phyloP scores from a whole-genome alignment of 2,888 invertebrate genomes.

The Rhingia rostrata region DNA sequence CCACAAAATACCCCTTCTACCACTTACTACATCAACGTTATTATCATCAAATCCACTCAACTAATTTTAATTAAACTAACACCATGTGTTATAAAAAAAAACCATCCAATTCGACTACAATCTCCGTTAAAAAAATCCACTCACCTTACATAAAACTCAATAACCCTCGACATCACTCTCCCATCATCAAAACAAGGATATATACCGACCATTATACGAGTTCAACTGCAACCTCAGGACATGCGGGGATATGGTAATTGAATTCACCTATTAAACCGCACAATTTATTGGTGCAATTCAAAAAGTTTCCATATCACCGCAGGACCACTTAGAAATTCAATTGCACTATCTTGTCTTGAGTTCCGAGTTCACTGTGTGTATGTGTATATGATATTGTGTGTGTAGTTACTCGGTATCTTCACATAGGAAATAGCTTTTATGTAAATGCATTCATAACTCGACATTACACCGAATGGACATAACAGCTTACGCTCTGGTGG shows the following conservation, averaged over 20 bases:
- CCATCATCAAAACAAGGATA: not conserved
- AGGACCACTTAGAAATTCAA: conserved; percentile 28
- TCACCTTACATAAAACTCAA: not conserved
- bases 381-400: conserved; percentile 10
- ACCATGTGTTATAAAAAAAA: not conserved
- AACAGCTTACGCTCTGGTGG: not conserved
- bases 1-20: no score
- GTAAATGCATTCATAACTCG: conserved; percentile 48
- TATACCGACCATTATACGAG: conserved; percentile 37
- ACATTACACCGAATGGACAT: conserved; percentile 51
- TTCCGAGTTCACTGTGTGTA: conserved; percentile 26
- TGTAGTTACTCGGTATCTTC: not conserved
- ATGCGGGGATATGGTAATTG: conserved; percentile 23
- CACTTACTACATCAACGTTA: no score
- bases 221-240: conserved; percentile 7
- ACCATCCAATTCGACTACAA: not conserved
- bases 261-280: conserved; percentile 45
- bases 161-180: not conserved
- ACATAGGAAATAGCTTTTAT: not conserved
- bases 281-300: conserved; percentile 44
- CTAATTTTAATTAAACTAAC: no score
- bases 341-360: conserved; percentile 18
- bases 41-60: no score
- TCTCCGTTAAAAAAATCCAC: not conserved
- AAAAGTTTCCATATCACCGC: conserved; percentile 16